A percentile compares a stretch with the other conserved stretches of the same genome.
phyloP scores from a whole-genome alignment of 2,888 invertebrate genomes.

The Listrodromus nycthemerus region DNA sequence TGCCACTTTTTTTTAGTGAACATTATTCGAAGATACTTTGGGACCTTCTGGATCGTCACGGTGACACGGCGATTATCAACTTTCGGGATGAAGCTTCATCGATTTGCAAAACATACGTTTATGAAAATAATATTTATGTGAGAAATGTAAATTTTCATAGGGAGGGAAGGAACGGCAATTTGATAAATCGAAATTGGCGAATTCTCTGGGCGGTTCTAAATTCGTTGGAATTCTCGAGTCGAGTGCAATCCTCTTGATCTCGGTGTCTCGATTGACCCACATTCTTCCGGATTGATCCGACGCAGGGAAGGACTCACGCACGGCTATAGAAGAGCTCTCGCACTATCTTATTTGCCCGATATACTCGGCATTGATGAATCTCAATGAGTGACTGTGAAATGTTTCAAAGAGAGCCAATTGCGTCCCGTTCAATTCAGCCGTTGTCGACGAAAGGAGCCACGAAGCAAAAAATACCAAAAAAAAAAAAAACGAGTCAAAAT shows the following conservation, averaged over 20 bases:
- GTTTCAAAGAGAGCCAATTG: constrained; percentile 49
- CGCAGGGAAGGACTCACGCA: constrained; percentile 34
- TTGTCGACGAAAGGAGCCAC: neutral
- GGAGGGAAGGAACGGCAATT: neutral
- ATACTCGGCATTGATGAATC: constrained; percentile 55
- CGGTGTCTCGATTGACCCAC: constrained; percentile 64
- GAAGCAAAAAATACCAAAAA: too few relatives aligned
- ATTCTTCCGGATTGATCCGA: constrained; percentile 63
- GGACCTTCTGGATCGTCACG: neutral
- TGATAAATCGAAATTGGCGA: neutral
- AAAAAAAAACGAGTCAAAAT: neutral
- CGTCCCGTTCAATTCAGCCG: constrained; percentile 11
- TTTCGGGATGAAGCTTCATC: neutral
- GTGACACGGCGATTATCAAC: neutral
- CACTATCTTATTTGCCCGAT: constrained; percentile 48
- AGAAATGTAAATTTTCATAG: too few relatives aligned
- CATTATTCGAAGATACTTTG: neutral
- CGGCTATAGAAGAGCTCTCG: constrained; percentile 1
- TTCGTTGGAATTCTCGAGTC: constrained; percentile 60
- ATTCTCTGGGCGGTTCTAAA: constrained; percentile 3
- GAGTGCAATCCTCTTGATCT: constrained; percentile 58
- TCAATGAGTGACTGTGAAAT: constrained; percentile 60
- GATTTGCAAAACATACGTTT: neutral
- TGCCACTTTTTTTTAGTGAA: too few relatives aligned
- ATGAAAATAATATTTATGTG: too few relatives aligned